Conservation (phyloP, 2,888 invertebrate genomes). For the Gymnocheta viridis region DNA sequence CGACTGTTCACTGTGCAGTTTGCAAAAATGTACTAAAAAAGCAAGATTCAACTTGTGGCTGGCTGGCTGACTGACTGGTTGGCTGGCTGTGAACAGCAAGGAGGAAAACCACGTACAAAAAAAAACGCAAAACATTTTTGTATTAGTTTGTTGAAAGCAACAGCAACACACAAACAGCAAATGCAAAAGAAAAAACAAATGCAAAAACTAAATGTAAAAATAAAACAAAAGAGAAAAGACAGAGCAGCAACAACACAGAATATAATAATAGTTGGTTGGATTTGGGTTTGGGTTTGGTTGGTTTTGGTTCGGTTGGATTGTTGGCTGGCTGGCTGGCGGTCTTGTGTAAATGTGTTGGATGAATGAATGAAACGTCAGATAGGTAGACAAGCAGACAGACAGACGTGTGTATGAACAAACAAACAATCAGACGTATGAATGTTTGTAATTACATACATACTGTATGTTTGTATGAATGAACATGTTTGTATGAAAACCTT, state of each 20-base stretch:
- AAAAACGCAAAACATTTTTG: slow-evolving; percentile 37
- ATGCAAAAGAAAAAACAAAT: slow-evolving; percentile 29
- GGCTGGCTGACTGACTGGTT: slow-evolving; percentile 45
- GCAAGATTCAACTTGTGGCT: slow-evolving; percentile 68
- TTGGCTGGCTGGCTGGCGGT: slow-evolving; percentile 26
- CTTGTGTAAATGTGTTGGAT: slow-evolving; percentile 25
- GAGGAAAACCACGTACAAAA: slow-evolving; percentile 18
- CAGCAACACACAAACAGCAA: slow-evolving; percentile 19
- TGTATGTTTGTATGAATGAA: not conserved
- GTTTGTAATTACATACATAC: not conserved
- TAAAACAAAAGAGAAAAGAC: slow-evolving; percentile 29
- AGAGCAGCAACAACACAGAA: slow-evolving; percentile 3
- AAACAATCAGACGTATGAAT: not conserved
- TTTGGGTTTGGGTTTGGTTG: slow-evolving; percentile 28
- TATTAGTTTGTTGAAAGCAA: slow-evolving; percentile 55
- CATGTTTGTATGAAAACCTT: slow-evolving; percentile 4
- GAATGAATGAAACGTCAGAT: slow-evolving; percentile 4
- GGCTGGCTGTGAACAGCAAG: slow-evolving; percentile 42
- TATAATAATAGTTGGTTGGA: slow-evolving; percentile 35
- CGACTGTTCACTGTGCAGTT: slow-evolving; percentile 55
- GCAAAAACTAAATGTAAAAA: slow-evolving; percentile 21
- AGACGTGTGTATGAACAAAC: not conserved
- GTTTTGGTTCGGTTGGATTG: slow-evolving; percentile 31
- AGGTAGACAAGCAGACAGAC: not conserved
- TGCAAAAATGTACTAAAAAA: slow-evolving; percentile 62